A percentile compares a stretch with the other conserved stretches of the same genome.
These are phyloP conservation scores for Embiotoca jacksoni DNA, from an alignment of 2,113 vertebrate species.

Conservation along the genomic window DNA sequence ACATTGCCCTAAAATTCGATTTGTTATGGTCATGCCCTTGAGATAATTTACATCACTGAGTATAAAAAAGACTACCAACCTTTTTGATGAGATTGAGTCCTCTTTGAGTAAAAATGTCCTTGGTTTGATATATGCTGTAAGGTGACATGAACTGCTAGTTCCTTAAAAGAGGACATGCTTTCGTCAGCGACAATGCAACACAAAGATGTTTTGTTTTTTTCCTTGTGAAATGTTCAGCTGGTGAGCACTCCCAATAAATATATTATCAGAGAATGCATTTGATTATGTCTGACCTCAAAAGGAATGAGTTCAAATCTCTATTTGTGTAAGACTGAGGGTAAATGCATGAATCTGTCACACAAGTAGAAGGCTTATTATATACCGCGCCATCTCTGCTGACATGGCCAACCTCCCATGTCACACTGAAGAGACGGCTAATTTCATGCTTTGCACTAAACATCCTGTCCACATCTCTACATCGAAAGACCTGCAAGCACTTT, in stretches of 20 bases:
- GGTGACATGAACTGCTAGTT: not conserved
- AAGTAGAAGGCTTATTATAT: constrained; percentile 23
- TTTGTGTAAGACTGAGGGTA: constrained; percentile 1
- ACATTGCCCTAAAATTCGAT: no score
- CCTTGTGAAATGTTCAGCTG: not conserved
- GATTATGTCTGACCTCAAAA: constrained; percentile 12
- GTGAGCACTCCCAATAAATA: not conserved
- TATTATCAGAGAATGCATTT: constrained; percentile 18
- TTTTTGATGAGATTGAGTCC: not conserved
- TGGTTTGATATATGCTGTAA: not conserved
- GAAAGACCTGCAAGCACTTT: constrained; percentile 7
- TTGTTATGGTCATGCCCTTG: no score
- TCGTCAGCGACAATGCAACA: constrained; percentile 18
- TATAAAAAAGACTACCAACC: no score
- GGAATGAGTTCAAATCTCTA: constrained; percentile 13
- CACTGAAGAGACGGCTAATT: constrained; percentile 37
- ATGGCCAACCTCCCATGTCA: constrained; percentile 8
- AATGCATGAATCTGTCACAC: constrained; percentile 21
- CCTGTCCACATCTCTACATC: constrained; percentile 10
- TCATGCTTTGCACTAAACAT: constrained; percentile 24
- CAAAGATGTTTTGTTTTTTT: not conserved
- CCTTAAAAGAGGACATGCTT: not conserved
- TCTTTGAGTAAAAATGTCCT: not conserved
- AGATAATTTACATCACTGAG: no score
- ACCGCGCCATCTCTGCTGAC: constrained; percentile 25